These are phyloP conservation scores for Rhagoletis zephyria DNA, from an alignment of 1,140 invertebrate species.

Conservation along the genomic window DNA sequence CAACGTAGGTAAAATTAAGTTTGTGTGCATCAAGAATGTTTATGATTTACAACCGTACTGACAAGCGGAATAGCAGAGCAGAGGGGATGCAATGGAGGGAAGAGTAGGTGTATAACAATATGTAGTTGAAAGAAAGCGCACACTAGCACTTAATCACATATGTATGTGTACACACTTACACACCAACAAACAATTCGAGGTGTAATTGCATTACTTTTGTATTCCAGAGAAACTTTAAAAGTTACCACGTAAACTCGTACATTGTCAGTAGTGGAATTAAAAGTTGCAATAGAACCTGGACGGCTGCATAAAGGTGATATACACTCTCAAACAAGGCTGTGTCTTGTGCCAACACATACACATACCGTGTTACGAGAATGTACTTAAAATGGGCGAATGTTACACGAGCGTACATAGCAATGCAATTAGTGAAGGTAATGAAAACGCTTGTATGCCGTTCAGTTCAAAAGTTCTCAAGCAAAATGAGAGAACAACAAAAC, in stretches of 20 bases:
- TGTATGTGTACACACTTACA: background rate
- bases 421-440: conserved; percentile 47
- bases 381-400: conserved; percentile 11
- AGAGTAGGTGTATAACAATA: background rate
- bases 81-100: no score
- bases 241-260: background rate
- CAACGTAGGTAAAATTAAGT: background rate
- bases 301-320: background rate
- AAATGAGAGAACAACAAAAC: background rate
- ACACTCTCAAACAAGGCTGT: background rate
- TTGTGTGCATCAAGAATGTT: conserved; percentile 15
- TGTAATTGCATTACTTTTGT: background rate
- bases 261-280: background rate
- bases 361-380: background rate
- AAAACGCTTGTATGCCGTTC: conserved; percentile 6
- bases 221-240: background rate
- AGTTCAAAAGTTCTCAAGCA: conserved; percentile 20
- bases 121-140: background rate
- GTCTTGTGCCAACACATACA: background rate
- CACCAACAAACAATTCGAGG: background rate
- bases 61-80: background rate
- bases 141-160: background rate
- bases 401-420: conserved; percentile 4
- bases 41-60: background rate
- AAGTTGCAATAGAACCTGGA: background rate